A percentile compares a stretch with the other conserved stretches of the same genome.
These are phyloP conservation scores for Ophioninae sp. DNA, from an alignment of 2,888 invertebrate species.

Conservation along the genomic window DNA sequence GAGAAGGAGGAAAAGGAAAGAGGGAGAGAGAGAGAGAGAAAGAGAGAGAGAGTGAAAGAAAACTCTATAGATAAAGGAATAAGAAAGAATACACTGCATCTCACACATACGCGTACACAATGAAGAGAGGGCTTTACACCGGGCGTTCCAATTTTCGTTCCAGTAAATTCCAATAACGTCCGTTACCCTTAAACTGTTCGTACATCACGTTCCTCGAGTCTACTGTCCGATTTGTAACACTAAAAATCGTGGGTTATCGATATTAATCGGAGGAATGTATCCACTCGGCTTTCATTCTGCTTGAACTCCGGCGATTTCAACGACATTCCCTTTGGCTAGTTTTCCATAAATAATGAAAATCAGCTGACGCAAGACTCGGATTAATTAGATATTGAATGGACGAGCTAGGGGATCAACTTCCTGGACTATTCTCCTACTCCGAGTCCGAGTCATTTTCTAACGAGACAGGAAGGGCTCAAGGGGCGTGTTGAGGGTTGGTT, in stretches of 20 bases:
- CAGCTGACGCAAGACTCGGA: not conserved
- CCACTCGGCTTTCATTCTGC: too few relatives aligned
- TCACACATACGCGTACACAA: conserved; percentile 1
- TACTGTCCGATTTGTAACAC: conserved; percentile 74
- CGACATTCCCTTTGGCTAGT: not conserved
- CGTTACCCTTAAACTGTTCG: conserved; percentile 75
- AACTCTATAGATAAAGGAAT: conserved; percentile 15
- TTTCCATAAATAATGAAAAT: not conserved
- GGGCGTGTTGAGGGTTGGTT: not conserved
- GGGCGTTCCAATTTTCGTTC: conserved; percentile 75
- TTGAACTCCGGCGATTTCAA: too few relatives aligned
- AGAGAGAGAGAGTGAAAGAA: conserved; percentile 11
- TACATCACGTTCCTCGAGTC: conserved; percentile 71
- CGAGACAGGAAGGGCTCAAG: not conserved
- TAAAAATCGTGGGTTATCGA: conserved; percentile 73
- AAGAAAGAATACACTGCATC: conserved; percentile 41
- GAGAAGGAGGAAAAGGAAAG: conserved; percentile 33
- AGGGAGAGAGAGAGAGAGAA: conserved; percentile 15
- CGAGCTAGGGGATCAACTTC: not conserved
- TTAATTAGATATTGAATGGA: conserved; percentile 27
- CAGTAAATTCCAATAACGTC: conserved; percentile 79
- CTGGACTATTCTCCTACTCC: conserved; percentile 11
- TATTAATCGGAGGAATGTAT: conserved; percentile 65
- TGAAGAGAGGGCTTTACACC: conserved; percentile 62
- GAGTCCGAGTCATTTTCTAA: conserved; percentile 8